Evolutionary conservation across 1,140 invertebrate species (phyloP), one percentile per base, ranked within the genome.

Genomic region (Cotesia typhae): DNA sequence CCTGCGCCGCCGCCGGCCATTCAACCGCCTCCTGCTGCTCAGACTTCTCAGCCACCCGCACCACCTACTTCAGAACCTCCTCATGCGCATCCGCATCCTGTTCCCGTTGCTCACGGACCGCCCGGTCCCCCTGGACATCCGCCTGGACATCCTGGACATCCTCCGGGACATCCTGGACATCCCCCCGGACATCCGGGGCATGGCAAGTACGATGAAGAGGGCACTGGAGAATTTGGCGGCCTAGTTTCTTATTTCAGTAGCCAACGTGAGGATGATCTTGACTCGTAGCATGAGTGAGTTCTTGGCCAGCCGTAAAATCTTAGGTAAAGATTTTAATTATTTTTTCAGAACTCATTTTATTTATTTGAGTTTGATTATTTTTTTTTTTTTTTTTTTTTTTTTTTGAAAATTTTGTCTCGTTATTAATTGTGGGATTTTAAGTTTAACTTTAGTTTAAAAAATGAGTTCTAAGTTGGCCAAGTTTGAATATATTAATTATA

Each of bases 241-340:
- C 87, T 95, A 71, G 93, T 94, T n/a, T 94, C 93, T 72, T 95
- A 95, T 84, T 95, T 95, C 85, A 94, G 93, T 71, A 94, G 93
- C 84, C 93, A 94, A 84, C 88, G 90, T 73, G 92, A 94, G 80
- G 93, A 94, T 83, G 92, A 93, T 82, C 87, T 90, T 59, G 89
- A 90, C 74, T 87, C 88, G 83, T 89, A 89, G 87, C 85, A 88
- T 80, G 85, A 87, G 78, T 82, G 82, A 85, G 76, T 78, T 75
- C 84, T 84, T 85, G 84, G 84, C 80, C 83, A 86, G 81, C 79
- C 81, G 71, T 83, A 12, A 71, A 71, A 38, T 67, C 52, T 47
- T 47, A 47, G 6, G 6, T 10, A 47, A 47, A 47, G 10, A 10
- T 9, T 47, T 47, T 47, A 41, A 41, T 47, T 47, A 47, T 47